These are phyloP conservation scores for Xiphophorus birchmanni DNA, from an alignment of 2,797 vertebrate genomes.

Conservation along the genomic window DNA sequence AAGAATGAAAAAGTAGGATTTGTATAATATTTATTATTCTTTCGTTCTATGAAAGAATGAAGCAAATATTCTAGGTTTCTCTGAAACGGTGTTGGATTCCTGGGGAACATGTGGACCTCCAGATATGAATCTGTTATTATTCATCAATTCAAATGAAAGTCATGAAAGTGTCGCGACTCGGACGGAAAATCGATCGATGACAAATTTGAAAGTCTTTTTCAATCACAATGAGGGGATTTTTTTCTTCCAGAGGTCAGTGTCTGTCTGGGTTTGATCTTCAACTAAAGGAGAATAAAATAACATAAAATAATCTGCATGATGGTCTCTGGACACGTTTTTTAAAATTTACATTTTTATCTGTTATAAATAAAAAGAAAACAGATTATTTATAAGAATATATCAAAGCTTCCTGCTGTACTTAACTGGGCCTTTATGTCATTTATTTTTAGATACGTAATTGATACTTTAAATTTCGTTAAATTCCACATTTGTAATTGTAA, in stretches of 20 bases:
- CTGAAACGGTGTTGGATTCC: not conserved
- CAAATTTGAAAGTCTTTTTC: constrained; percentile 34
- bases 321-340: not conserved
- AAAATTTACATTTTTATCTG: not conserved
- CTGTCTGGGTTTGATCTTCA: not conserved
- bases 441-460: constrained; percentile 14
- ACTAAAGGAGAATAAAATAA: not conserved
- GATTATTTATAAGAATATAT: not conserved
- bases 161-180: constrained; percentile 19
- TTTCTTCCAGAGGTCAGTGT: constrained; percentile 6
- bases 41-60: not conserved
- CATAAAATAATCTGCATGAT: not conserved
- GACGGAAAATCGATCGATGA: constrained; percentile 63
- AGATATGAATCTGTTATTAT: constrained; percentile 48
- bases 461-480: constrained; percentile 45
- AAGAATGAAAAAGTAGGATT: not conserved
- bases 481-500: not conserved
- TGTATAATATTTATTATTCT: not conserved
- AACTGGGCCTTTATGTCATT: no score
- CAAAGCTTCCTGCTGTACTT: not conserved
- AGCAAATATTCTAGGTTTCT: not conserved
- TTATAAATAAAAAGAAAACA: not conserved
- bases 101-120: not conserved
- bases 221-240: not conserved
- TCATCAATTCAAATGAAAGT: constrained; percentile 61